Conservation (phyloP, 1,140 invertebrate genomes). For the Drosophila subpulchrella region DNA sequence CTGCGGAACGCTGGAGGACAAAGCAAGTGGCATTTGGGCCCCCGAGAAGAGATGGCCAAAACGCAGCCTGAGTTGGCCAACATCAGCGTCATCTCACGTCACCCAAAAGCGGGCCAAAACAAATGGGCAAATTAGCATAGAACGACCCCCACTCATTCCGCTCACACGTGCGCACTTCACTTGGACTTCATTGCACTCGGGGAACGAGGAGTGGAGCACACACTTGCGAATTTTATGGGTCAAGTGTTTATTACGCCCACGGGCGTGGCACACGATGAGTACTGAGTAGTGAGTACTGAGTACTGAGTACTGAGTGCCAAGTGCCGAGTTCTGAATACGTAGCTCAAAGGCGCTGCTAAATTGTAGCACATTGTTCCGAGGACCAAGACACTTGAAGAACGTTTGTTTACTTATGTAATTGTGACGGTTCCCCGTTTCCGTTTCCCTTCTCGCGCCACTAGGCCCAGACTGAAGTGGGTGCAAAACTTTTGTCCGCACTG, state of each 20-base stretch:
- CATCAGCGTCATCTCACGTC: slow-evolving; percentile 6
- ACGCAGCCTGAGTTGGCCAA: neutral
- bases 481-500: slow-evolving; percentile 27
- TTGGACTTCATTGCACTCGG: slow-evolving; percentile 78
- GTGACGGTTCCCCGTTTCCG: slow-evolving; percentile 51
- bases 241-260: slow-evolving; percentile 79
- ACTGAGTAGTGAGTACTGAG: neutral
- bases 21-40: slow-evolving; percentile 56
- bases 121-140: slow-evolving; percentile 78
- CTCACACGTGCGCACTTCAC: slow-evolving; percentile 74
- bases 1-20: slow-evolving; percentile 35
- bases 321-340: slow-evolving; percentile 6
- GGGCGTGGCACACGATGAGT: slow-evolving; percentile 57
- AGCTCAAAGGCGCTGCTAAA: slow-evolving; percentile 61
- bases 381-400: slow-evolving; percentile 43
- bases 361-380: slow-evolving; percentile 76
- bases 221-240: slow-evolving; percentile 77
- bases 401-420: slow-evolving; percentile 82
- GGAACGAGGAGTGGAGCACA: slow-evolving; percentile 61
- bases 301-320: neutral
- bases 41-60: slow-evolving; percentile 4
- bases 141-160: neutral
- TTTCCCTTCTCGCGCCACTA: slow-evolving; percentile 9
- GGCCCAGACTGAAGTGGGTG: slow-evolving; percentile 4
- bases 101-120: slow-evolving; percentile 44